Conservation (phyloP, 2,797 vertebrate species). For the Hyperoplus immaculatus region DNA sequence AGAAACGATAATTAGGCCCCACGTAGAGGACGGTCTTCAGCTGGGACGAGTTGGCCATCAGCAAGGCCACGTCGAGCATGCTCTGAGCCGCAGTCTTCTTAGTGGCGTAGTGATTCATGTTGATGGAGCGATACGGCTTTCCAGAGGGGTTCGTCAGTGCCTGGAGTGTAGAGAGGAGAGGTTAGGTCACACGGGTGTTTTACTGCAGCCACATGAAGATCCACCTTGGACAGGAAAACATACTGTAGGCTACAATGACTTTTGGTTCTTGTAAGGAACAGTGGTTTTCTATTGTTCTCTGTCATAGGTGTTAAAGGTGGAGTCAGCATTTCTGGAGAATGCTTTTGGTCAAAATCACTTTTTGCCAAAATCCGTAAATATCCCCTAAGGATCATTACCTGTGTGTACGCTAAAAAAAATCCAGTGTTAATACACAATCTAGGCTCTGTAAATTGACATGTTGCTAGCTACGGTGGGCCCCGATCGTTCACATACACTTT, state of each 20-base stretch:
- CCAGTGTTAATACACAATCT: too few relatives aligned
- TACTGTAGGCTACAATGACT: not conserved
- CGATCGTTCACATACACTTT: too few relatives aligned
- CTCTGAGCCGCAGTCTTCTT: slow-evolving; percentile 94
- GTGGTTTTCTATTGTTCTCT: not conserved
- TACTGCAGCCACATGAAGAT: not conserved
- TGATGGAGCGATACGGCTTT: slow-evolving; percentile 57
- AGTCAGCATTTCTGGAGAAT: too few relatives aligned
- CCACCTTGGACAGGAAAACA: not conserved
- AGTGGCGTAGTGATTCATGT: slow-evolving; percentile 91
- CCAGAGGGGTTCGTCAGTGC: not conserved
- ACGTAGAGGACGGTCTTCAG: slow-evolving; percentile 90
- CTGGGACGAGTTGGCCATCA: slow-evolving; percentile 92
- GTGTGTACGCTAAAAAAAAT: too few relatives aligned
- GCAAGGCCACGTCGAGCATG: slow-evolving; percentile 91
- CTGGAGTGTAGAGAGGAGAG: slow-evolving; percentile 32
- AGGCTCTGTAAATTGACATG: too few relatives aligned
- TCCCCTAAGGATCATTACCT: too few relatives aligned
- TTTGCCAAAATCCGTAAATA: too few relatives aligned
- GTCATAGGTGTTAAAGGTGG: too few relatives aligned
- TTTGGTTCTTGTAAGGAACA: not conserved
- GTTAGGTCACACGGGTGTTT: not conserved
- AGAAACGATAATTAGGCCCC: slow-evolving; percentile 86
- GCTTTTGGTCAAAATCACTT: too few relatives aligned
- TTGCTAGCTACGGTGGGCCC: too few relatives aligned